These are phyloP conservation scores for Cinclus cinclus DNA, from an alignment of 2,113 vertebrate genomes.

Conservation along the genomic window DNA sequence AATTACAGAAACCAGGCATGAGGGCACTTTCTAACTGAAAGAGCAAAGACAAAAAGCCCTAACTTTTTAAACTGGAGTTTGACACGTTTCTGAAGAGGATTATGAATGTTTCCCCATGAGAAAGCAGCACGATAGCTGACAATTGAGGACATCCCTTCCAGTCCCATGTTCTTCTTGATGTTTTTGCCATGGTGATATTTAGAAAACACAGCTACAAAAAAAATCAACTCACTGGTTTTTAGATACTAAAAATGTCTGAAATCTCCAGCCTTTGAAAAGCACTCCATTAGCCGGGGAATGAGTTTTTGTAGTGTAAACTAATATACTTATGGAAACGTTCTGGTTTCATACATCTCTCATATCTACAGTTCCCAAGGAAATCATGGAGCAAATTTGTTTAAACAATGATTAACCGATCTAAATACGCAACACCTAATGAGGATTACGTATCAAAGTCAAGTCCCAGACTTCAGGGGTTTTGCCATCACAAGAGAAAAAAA, in stretches of 20 bases:
- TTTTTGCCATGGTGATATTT: slow-evolving; percentile 32
- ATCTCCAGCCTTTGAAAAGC: neutral
- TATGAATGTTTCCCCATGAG: neutral
- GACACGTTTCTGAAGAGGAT: neutral
- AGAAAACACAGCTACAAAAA: slow-evolving; percentile 46
- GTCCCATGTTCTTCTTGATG: neutral
- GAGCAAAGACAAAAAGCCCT: neutral
- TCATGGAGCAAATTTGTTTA: slow-evolving; percentile 2
- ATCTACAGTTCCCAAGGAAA: neutral
- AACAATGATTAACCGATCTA: slow-evolving; percentile 9
- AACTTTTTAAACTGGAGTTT: neutral
- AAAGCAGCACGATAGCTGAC: neutral
- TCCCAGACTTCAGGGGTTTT: neutral
- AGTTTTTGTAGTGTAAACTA: neutral
- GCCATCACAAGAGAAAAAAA: neutral
- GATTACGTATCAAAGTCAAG: slow-evolving; percentile 6
- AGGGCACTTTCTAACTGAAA: neutral
- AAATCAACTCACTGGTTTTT: neutral
- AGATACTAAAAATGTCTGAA: slow-evolving; percentile 31
- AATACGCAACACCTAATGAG: slow-evolving; percentile 15
- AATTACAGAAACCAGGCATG: neutral
- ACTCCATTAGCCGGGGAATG: neutral
- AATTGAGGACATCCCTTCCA: neutral
- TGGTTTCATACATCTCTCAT: slow-evolving; percentile 3
- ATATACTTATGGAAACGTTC: neutral